phyloP scores from a whole-genome alignment of 2,113 vertebrate species.

The Rhinoptilus africanus region DNA sequence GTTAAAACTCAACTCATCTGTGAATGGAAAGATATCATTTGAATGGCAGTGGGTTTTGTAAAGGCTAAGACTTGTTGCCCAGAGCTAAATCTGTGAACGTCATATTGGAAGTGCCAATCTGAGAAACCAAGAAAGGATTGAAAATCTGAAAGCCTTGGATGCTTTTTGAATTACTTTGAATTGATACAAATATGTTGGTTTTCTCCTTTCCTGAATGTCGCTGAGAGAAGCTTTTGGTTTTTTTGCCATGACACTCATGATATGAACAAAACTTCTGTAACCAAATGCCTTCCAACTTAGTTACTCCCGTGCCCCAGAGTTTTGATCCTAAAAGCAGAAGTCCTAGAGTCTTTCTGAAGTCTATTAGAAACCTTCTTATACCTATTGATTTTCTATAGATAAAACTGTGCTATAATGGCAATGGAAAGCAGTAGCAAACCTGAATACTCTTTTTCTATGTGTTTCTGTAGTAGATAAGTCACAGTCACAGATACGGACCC shows the following conservation, averaged over 20 bases:
- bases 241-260: neutral
- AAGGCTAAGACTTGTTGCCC: neutral
- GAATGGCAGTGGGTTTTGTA: neutral
- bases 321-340: neutral
- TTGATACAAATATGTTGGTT: neutral
- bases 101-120: neutral
- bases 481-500: neutral
- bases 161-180: neutral
- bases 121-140: neutral
- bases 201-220: neutral
- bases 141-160: neutral
- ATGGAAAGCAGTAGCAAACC: neutral
- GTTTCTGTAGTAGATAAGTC: neutral
- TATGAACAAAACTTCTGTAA: neutral
- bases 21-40: slow-evolving; percentile 1
- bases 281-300: neutral
- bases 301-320: neutral
- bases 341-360: neutral
- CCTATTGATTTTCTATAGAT: neutral
- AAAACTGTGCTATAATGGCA: neutral
- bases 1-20: neutral
- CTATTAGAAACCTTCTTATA: neutral
- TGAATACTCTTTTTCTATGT: neutral
- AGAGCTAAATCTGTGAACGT: neutral
- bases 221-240: neutral